These are phyloP conservation scores for Candidula unifasciata DNA, from an alignment of 2,888 invertebrate species.

Conservation along the genomic window DNA sequence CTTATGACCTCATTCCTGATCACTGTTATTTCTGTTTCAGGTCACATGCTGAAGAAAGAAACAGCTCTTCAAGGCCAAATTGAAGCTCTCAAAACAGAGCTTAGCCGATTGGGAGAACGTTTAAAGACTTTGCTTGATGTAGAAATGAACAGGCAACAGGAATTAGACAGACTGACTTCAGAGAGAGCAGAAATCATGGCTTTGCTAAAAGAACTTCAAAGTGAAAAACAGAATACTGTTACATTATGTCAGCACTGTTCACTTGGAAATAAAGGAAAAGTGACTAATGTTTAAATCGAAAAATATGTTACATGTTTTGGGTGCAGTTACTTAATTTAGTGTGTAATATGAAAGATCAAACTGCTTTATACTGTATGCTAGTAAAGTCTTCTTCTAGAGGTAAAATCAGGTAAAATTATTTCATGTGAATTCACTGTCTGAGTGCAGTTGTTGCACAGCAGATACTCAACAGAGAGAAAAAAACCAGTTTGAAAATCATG, in stretches of 20 bases:
- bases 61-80: conserved; percentile 65
- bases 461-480: no score
- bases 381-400: no score
- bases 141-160: conserved; percentile 34
- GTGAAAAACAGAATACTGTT: conserved; percentile 3
- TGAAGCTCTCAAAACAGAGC: conserved; percentile 64
- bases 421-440: no score
- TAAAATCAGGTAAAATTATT: no score
- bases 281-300: conserved; percentile 35
- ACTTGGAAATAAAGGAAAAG: conserved; percentile 27
- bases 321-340: neutral
- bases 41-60: conserved; percentile 71
- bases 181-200: conserved; percentile 37
- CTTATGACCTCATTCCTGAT: no score
- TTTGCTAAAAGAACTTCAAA: conserved; percentile 36
- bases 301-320: neutral
- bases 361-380: no score
- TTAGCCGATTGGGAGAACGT: conserved; percentile 36
- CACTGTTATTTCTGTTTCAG: conserved; percentile 16
- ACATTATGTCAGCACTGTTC: conserved; percentile 30
- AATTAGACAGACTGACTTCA: conserved; percentile 35
- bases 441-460: no score
- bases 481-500: no score
- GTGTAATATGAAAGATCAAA: no score
- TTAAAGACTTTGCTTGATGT: conserved; percentile 20